Conservation (phyloP, 2,888 invertebrate species). For the Linyphia triangularis region DNA sequence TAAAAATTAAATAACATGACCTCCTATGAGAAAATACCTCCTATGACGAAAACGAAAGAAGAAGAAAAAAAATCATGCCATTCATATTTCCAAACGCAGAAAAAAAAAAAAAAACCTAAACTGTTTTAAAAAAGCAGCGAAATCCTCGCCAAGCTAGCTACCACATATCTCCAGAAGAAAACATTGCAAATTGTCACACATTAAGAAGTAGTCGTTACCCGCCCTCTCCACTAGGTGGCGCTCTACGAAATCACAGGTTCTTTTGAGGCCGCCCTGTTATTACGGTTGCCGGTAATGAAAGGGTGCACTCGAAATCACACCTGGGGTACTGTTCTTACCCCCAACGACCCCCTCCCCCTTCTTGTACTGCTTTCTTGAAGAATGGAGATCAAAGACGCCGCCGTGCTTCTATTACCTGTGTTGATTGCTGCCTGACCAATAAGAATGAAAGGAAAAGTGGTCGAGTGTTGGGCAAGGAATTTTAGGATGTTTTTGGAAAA, state of each 20-base stretch:
- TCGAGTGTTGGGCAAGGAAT: conserved; percentile 18
- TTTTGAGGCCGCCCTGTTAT: conserved; percentile 67
- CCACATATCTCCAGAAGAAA: not conserved
- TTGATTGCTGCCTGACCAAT: conserved; percentile 65
- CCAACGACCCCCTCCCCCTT: not conserved
- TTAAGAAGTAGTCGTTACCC: conserved; percentile 74
- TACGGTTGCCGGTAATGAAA: conserved; percentile 73
- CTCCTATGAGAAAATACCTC: too few relatives aligned
- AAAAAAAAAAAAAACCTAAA: not conserved
- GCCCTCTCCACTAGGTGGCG: conserved; percentile 75
- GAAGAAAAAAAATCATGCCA: not conserved
- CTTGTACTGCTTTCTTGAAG: conserved; percentile 35
- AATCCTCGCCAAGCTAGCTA: conserved; percentile 48
- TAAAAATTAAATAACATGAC: not conserved
- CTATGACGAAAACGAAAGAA: not conserved
- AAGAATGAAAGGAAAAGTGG: conserved; percentile 29
- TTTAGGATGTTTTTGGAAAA: conserved; percentile 7
- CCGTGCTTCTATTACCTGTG: conserved; percentile 51
- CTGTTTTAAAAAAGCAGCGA: conserved; percentile 10
- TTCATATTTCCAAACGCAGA: not conserved
- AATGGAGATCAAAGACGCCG: conserved; percentile 69
- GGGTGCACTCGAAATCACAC: conserved; percentile 65
- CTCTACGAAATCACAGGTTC: conserved; percentile 65
- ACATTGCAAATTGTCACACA: conserved; percentile 70
- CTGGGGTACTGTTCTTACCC: conserved; percentile 48